Conservation (phyloP, 2,888 invertebrate genomes). For the Ichneumoninae sp. region DNA sequence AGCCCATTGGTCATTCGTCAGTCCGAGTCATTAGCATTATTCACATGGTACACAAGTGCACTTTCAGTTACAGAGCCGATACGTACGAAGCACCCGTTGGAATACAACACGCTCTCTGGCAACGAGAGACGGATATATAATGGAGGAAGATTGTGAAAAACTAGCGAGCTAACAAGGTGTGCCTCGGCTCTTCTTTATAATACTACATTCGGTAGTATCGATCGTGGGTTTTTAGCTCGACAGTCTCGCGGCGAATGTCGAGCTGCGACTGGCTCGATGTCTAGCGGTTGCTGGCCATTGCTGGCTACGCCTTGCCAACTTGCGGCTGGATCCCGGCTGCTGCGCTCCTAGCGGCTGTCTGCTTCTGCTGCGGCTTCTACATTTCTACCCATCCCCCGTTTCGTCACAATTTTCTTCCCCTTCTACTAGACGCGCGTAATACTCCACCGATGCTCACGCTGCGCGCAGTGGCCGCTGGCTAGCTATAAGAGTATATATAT, state of each 20-base stretch:
- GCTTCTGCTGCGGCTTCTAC: slow-evolving; percentile 62
- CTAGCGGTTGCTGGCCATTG: slow-evolving; percentile 62
- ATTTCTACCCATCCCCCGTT: slow-evolving; percentile 56
- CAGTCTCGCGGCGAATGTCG: slow-evolving; percentile 70
- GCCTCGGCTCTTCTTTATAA: slow-evolving; percentile 62
- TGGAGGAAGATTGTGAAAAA: background rate
- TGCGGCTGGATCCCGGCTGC: slow-evolving; percentile 64
- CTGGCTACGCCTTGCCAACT: slow-evolving; percentile 68
- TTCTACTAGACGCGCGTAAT: slow-evolving; percentile 16
- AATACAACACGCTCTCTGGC: background rate
- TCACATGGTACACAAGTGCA: slow-evolving; percentile 1
- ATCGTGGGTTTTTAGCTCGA: slow-evolving; percentile 61
- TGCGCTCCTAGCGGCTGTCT: slow-evolving; percentile 61
- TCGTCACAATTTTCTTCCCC: slow-evolving; percentile 61
- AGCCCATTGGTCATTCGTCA: slow-evolving; percentile 12
- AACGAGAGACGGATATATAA: background rate
- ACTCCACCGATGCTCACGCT: slow-evolving; percentile 11
- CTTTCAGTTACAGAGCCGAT: background rate
- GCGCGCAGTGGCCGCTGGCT: slow-evolving; percentile 31
- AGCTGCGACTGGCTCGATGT: slow-evolving; percentile 69
- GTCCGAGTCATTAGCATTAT: slow-evolving; percentile 16
- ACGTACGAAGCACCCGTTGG: background rate
- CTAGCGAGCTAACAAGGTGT: slow-evolving; percentile 56
- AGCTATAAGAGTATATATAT: background rate
- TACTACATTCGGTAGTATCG: slow-evolving; percentile 54